Evolutionary conservation across 2,113 vertebrate genomes (phyloP).

Genomic region (Noctilio leporinus): DNA sequence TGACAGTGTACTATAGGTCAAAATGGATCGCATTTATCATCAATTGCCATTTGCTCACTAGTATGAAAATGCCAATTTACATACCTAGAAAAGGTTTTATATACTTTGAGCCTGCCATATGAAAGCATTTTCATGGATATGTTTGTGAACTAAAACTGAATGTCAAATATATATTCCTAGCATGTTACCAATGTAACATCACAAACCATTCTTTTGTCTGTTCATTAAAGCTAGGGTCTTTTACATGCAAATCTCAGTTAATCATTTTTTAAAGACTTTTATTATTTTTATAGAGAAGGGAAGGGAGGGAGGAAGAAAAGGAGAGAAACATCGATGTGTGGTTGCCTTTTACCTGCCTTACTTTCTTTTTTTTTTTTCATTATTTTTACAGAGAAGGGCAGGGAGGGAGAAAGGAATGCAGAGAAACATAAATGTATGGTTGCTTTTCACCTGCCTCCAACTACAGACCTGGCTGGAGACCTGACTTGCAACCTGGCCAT

Average conservation of each 20-base stretch:
- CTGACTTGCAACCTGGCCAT: too few relatives aligned
- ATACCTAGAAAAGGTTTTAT: constrained; percentile 68
- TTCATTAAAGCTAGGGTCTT: background rate
- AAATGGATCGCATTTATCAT: constrained; percentile 21
- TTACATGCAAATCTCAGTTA: background rate
- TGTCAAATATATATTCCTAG: constrained; percentile 50
- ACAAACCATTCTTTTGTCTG: background rate
- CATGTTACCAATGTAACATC: background rate
- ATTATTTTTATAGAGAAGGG: too few relatives aligned
- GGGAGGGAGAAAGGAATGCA: too few relatives aligned
- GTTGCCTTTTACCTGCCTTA: too few relatives aligned
- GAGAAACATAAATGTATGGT: too few relatives aligned
- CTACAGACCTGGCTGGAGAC: too few relatives aligned
- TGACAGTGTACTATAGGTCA: constrained; percentile 51
- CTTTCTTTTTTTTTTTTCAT: too few relatives aligned
- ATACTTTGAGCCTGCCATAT: constrained; percentile 61
- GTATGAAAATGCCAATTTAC: constrained; percentile 60
- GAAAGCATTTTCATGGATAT: constrained; percentile 32
- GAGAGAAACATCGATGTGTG: too few relatives aligned
- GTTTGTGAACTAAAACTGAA: constrained; percentile 48
- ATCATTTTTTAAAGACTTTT: constrained; percentile 26
- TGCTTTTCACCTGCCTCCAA: too few relatives aligned
- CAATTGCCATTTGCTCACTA: constrained; percentile 59
- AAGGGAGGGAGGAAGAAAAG: too few relatives aligned
- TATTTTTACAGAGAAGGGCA: too few relatives aligned